Evolutionary conservation across 2,888 invertebrate species (phyloP), one percentile per base, ranked within the genome.

Genomic region (Drosophila helvetica): DNA sequence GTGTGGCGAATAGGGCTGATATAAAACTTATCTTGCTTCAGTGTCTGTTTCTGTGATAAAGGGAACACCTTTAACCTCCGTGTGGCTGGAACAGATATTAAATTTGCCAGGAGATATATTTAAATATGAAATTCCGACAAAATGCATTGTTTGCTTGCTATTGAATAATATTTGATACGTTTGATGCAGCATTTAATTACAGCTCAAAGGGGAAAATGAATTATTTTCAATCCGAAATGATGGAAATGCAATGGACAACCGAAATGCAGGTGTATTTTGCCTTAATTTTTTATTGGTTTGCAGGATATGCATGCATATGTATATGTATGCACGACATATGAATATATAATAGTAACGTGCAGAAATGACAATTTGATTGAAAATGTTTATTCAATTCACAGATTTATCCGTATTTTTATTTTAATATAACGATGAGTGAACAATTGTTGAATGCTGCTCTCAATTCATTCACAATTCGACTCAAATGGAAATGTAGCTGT

Each of bases 381-480:
- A 38, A 38, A 38, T 38, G n/a, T 38, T 38, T 38, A 38, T 38
- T 38, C 38, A 38, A 38, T 38, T 38, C n/a, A 38, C 38, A 38
- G 38, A 38, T 38, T 38, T 38, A 38, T n/a, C 1, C n/a, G 38
- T n/a, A 38, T 38, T 38, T 38, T 15, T 38, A 38, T 38, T 15
- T 15, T 15, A 15, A 38, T 38, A 2, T 15, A 15, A 15, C 15
- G 15, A 15, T 15, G 15, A 15, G 15, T 15, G n/a, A n/a, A 7
- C 38, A 38, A 38, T 38, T 7, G 38, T 38, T 38, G 38, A 38
- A 38, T n/a, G n/a, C 38, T n/a, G 38, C 38, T n/a, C 38, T n/a
- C 38, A 38, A 15, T n/a, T 38, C n/a, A 7, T n/a, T n/a, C n/a
- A n/a, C n/a, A n/a, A 7, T 15, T 15, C 2, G n/a, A n/a, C n/a